phyloP scores from a whole-genome alignment of 2,888 invertebrate genomes.

The Myopa testacea region DNA sequence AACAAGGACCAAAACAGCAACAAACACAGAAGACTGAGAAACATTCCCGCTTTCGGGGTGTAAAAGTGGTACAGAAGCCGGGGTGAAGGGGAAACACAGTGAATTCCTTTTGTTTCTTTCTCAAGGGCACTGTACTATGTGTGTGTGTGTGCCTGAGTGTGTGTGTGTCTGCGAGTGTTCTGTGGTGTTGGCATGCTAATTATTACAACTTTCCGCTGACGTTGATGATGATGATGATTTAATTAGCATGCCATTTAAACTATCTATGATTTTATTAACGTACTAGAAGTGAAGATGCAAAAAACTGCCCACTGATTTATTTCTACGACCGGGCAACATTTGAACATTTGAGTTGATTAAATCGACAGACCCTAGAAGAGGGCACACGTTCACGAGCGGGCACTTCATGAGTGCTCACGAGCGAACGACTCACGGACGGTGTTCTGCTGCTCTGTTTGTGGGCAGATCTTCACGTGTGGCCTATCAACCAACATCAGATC shows the following conservation, averaged over 20 bases:
- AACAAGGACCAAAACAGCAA: background rate
- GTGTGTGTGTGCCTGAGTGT: too few relatives aligned
- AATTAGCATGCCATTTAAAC: background rate
- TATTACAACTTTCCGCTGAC: background rate
- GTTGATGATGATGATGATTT: background rate
- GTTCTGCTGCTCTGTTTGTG: background rate
- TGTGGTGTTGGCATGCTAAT: background rate
- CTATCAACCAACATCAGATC: too few relatives aligned
- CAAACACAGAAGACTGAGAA: background rate
- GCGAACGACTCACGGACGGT: background rate
- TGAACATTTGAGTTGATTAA: too few relatives aligned
- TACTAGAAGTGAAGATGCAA: too few relatives aligned
- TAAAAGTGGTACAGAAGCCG: background rate
- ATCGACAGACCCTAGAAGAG: too few relatives aligned
- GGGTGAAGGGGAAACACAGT: background rate
- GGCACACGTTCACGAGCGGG: too few relatives aligned
- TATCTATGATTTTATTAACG: too few relatives aligned
- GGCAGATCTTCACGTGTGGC: background rate
- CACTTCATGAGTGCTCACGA: too few relatives aligned
- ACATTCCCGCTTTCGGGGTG: background rate
- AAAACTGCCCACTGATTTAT: too few relatives aligned
- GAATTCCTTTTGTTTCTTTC: background rate
- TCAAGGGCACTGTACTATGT: too few relatives aligned
- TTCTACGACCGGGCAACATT: too few relatives aligned
- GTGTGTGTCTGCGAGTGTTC: too few relatives aligned